These are phyloP conservation scores for Indicator indicator DNA, from an alignment of 2,113 vertebrate species.

Conservation along the genomic window DNA sequence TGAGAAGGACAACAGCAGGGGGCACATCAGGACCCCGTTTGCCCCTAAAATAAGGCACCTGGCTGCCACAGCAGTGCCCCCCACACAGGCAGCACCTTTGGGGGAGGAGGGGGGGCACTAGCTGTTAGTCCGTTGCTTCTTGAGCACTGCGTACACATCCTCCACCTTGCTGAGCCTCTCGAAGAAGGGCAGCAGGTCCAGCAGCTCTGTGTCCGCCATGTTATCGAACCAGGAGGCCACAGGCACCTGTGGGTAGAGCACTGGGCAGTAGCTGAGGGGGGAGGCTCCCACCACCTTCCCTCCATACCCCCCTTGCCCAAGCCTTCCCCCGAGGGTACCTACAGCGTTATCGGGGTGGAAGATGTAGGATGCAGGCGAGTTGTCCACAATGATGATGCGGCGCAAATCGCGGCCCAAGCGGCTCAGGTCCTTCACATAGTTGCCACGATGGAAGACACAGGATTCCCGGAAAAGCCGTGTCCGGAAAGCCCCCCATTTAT, in stretches of 20 bases:
- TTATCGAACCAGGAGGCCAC: slow-evolving; percentile 98
- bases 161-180: slow-evolving; percentile 94
- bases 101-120: slow-evolving; percentile 70
- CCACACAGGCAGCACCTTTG: background rate
- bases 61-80: background rate
- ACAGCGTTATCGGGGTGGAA: slow-evolving; percentile 97
- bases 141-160: slow-evolving; percentile 90
- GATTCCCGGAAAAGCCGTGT: slow-evolving; percentile 94
- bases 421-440: slow-evolving; percentile 97
- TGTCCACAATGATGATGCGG: slow-evolving; percentile 95
- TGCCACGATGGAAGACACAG: slow-evolving; percentile 94
- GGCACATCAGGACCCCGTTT: background rate
- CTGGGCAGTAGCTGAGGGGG: rapidly evolving
- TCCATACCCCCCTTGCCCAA: rapidly evolving
- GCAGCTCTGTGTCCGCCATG: slow-evolving; percentile 93
- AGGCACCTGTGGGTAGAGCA: slow-evolving; percentile 80
- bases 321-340: background rate
- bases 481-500: slow-evolving; percentile 93
- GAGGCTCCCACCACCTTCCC: rapidly evolving
- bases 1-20: background rate
- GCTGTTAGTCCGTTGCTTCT: slow-evolving; percentile 88
- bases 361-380: slow-evolving; percentile 95
- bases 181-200: slow-evolving; percentile 96
- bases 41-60: background rate
- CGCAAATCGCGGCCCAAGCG: slow-evolving; percentile 91